These are phyloP conservation scores for Amblyjoppa proteus DNA, from an alignment of 2,888 invertebrate species.

Conservation along the genomic window DNA sequence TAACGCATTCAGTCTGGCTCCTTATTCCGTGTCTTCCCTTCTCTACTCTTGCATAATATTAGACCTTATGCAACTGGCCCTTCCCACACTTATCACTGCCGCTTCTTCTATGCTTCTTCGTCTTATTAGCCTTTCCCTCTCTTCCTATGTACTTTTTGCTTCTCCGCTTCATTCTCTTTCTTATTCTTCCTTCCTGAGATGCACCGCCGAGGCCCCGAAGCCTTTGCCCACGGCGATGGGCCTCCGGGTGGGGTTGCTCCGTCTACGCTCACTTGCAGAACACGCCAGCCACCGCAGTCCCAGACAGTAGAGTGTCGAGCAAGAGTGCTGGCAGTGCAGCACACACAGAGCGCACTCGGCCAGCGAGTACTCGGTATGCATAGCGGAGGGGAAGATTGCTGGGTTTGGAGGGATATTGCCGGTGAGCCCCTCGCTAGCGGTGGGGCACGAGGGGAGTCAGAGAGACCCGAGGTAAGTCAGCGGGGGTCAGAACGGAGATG, in stretches of 20 bases:
- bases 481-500: conserved; percentile 85
- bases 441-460: conserved; percentile 69
- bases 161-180: conserved; percentile 26
- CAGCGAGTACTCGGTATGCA: conserved; percentile 55
- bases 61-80: conserved; percentile 84
- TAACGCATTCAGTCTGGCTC: conserved; percentile 79
- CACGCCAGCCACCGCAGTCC: conserved; percentile 64
- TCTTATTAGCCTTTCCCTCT: conserved; percentile 60
- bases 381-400: conserved; percentile 70
- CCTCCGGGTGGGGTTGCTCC: conserved; percentile 68
- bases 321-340: conserved; percentile 60
- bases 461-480: conserved; percentile 81
- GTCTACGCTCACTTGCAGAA: conserved; percentile 65
- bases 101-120: conserved; percentile 66
- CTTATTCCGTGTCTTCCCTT: conserved; percentile 43
- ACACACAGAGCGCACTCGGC: conserved; percentile 48
- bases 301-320: conserved; percentile 70
- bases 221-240: conserved; percentile 63
- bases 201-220: conserved; percentile 28
- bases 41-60: conserved; percentile 83
- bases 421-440: conserved; percentile 53
- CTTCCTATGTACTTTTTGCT: conserved; percentile 47
- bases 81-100: conserved; percentile 85
- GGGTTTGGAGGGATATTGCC: conserved; percentile 69
- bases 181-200: conserved; percentile 56